Evolutionary conservation across 2,888 invertebrate genomes (phyloP), one percentile per base, ranked within the genome.

Genomic region (Cephalotes varians): DNA sequence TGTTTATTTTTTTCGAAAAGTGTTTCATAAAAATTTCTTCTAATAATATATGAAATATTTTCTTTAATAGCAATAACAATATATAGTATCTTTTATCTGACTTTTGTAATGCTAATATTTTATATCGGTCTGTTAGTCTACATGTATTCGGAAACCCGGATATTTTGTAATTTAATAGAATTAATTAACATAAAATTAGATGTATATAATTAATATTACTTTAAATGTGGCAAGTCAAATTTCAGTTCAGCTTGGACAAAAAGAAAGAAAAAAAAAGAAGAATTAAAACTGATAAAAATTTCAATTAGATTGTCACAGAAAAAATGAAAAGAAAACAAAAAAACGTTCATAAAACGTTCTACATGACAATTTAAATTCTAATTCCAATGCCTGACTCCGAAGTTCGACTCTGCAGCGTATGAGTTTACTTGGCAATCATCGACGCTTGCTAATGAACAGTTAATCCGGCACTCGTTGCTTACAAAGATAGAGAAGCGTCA

Each of bases 371-470:
- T 72, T 21, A 44, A 73, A 15, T 37, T 12, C n/a, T 37, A 2
- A 65, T 37, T 34, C 9, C 51, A 65, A 51, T 65, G 25, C 4
- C 9, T 7, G 18, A 18, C 25, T 62, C 12, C 44, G 40, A 56
- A 44, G 56, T 12, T 73, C 40, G 40, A 56, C n/a, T 34, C 15
- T 21, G 9, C 4, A 31, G 40, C 25, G 54, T 34, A 51, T 12
- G 76, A 25, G 21, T 49, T 47, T 54, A 51, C 76, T 71, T 21
- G 76, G 47, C 28, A 72, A 77, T 71, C 79, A 56, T 56, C 73
- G 56, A 34, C 56, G 28, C 44, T 21, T 56, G 69, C 74, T 79
- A 76, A 76, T 76, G 74, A 76, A 76, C 74, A 76, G 74, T 76
- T 76, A 76, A 76, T 76, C 65, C 65, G 12, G 37, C 71, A n/a